Evolutionary conservation across 2,888 invertebrate genomes (phyloP).

Genomic region (Thymelicus lineola): DNA sequence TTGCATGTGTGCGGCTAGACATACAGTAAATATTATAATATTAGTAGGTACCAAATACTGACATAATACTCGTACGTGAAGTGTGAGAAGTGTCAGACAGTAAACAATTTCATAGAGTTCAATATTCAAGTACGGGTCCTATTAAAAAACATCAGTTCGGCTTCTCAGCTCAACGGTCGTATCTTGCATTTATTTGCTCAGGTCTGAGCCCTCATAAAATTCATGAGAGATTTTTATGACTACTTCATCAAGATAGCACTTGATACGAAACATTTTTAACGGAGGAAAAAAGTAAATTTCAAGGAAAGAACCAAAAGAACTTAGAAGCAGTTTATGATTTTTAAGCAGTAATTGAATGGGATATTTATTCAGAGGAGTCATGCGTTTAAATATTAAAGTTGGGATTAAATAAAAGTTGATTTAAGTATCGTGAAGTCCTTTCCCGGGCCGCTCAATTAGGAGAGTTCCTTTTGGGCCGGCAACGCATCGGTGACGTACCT

Average conservation of each 20-base stretch:
- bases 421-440: too few species aligned
- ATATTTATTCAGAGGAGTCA: not conserved
- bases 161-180: not conserved
- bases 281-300: not conserved
- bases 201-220: constrained; percentile 10
- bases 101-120: too few species aligned
- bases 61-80: too few species aligned
- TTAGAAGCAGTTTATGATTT: not conserved
- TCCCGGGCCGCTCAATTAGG: too few species aligned
- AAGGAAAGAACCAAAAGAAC: not conserved
- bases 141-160: not conserved
- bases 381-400: too few species aligned
- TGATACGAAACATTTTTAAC: constrained; percentile 22
- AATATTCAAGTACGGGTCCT: not conserved
- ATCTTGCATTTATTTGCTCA: constrained; percentile 9
- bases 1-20: too few species aligned
- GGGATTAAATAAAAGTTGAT: too few species aligned
- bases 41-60: too few species aligned
- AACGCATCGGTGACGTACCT: too few species aligned
- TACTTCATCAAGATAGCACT: constrained; percentile 42
- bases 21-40: too few species aligned
- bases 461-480: too few species aligned
- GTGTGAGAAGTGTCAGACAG: too few species aligned
- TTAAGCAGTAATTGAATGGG: not conserved
- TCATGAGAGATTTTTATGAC: constrained; percentile 33